phyloP scores from a whole-genome alignment of 2,888 invertebrate species.

The Lepidocyrtoides sp. region DNA sequence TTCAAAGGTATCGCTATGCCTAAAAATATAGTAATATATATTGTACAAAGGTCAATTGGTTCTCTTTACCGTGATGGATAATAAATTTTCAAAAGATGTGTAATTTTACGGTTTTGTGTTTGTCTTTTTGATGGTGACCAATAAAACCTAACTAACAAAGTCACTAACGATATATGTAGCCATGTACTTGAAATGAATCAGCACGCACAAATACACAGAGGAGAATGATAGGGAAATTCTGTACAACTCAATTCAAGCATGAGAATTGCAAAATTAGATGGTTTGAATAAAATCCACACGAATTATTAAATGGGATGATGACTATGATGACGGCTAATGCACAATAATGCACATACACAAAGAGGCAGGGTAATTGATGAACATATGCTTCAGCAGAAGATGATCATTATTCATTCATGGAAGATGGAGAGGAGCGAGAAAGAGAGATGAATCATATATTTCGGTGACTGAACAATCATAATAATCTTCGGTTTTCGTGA shows the following conservation, averaged over 20 bases:
- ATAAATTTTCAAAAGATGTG: constrained; percentile 16
- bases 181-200: neutral
- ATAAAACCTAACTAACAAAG: too few relatives aligned
- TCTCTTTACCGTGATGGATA: neutral
- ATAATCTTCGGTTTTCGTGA: constrained; percentile 68
- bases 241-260: constrained; percentile 71
- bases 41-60: constrained; percentile 61
- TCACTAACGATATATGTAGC: too few relatives aligned
- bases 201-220: neutral
- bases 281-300: constrained; percentile 71
- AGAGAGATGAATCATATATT: constrained; percentile 67
- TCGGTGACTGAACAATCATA: constrained; percentile 70
- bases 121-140: constrained; percentile 22
- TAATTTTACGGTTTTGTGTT: constrained; percentile 14
- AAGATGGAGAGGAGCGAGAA: constrained; percentile 26
- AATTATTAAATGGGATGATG: constrained; percentile 78
- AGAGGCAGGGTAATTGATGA: constrained; percentile 73
- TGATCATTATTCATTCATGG: constrained; percentile 79
- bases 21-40: neutral
- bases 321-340: constrained; percentile 75
- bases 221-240: constrained; percentile 41
- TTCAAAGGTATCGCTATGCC: too few relatives aligned
- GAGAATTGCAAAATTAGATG: constrained; percentile 76
- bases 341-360: constrained; percentile 74
- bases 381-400: constrained; percentile 68